Conservation (phyloP, 2,113 vertebrate species). For the Dipodomys spectabilis region DNA sequence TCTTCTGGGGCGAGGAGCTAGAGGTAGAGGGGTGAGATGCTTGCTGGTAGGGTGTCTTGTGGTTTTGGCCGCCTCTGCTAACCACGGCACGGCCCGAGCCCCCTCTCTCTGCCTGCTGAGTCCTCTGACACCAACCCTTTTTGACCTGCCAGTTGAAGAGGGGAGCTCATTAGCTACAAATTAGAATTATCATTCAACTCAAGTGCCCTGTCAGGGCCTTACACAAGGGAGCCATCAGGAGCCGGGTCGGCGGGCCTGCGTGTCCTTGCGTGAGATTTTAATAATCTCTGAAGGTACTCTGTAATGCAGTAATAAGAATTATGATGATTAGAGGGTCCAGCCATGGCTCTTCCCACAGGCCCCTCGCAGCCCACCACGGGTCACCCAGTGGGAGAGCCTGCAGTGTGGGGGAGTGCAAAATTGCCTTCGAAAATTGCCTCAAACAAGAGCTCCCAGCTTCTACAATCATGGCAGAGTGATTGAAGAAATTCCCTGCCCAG, state of each 20-base stretch:
- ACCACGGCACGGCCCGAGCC: not conserved
- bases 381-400: not conserved
- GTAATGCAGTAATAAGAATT: conserved; percentile 11
- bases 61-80: not conserved
- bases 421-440: too few species aligned
- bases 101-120: rapidly evolving
- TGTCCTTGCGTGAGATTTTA: conserved; percentile 68
- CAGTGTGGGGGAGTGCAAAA: not conserved
- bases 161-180: conserved; percentile 50
- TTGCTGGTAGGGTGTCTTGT: not conserved
- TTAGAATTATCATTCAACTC: conserved; percentile 62
- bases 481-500: not conserved
- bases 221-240: conserved; percentile 9
- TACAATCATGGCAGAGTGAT: too few species aligned
- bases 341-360: not conserved
- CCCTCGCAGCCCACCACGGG: rapidly evolving
- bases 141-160: conserved; percentile 34
- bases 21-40: rapidly evolving
- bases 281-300: conserved; percentile 39
- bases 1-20: not conserved
- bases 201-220: conserved; percentile 16
- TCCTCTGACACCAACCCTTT: not conserved
- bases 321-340: not conserved
- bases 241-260: not conserved
- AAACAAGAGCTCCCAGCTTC: too few species aligned